phyloP scores from a whole-genome alignment of 2,113 vertebrate genomes.

The Lanius ludovicianus region DNA sequence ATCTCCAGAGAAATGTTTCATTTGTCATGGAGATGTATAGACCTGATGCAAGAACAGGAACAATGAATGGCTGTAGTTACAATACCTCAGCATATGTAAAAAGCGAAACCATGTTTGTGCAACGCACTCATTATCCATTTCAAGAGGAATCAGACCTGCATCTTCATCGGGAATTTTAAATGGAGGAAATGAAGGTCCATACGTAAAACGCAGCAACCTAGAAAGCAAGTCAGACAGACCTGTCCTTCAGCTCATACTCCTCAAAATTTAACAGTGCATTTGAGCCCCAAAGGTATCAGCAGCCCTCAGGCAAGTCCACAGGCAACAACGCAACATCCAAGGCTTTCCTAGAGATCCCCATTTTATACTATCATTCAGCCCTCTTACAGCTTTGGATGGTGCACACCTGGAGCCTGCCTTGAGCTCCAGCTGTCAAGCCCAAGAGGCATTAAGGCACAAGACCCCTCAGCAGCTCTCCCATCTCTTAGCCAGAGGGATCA shows the following conservation, averaged over 20 bases:
- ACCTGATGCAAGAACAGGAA: neutral
- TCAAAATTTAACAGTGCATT: neutral
- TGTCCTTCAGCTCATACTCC: neutral
- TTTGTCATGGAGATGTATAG: neutral
- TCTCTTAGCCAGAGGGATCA: neutral
- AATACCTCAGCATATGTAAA: slow-evolving; percentile 95
- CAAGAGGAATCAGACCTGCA: slow-evolving; percentile 88
- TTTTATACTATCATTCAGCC: neutral
- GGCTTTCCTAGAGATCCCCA: neutral
- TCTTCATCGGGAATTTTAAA: slow-evolving; percentile 97
- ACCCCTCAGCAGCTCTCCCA: neutral
- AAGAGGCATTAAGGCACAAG: neutral
- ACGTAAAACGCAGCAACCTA: slow-evolving; percentile 90
- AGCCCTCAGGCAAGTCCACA: neutral
- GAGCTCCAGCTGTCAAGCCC: neutral
- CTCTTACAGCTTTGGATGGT: neutral
- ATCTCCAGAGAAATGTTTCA: neutral
- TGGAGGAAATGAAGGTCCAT: slow-evolving; percentile 90
- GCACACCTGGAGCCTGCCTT: neutral
- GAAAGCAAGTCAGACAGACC: slow-evolving; percentile 1
- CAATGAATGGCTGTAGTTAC: neutral
- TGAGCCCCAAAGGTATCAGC: neutral
- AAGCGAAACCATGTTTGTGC: slow-evolving; percentile 97
- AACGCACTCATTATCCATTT: slow-evolving; percentile 95
- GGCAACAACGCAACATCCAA: neutral